Conservation (phyloP, 2,113 vertebrate species). For the Thunnus thynnus region DNA sequence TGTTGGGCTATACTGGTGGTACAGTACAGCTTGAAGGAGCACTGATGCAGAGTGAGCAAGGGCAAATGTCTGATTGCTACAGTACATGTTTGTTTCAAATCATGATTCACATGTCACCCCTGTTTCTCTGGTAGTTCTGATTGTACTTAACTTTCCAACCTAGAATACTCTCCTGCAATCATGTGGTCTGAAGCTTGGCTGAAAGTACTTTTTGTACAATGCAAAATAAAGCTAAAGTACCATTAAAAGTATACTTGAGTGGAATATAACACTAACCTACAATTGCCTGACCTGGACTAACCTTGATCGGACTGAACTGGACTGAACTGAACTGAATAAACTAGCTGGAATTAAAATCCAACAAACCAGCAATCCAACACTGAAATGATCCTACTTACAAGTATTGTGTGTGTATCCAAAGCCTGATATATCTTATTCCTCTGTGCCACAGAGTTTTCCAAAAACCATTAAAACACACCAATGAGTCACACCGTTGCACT, state of each 20-base stretch:
- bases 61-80: constrained; percentile 15
- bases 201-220: constrained; percentile 9
- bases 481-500: no score
- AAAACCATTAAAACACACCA: no score
- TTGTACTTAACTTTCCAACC: background rate
- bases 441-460: no score
- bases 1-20: constrained; percentile 40
- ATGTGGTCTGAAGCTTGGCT: background rate
- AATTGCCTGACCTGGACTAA: background rate
- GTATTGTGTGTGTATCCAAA: no score
- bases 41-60: constrained; percentile 26
- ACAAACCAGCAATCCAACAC: background rate
- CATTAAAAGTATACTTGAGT: background rate
- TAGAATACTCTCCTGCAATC: background rate
- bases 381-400: no score
- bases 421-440: no score
- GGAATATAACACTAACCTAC: background rate
- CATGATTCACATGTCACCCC: constrained; percentile 24
- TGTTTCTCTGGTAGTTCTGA: background rate
- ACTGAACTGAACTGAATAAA: background rate
- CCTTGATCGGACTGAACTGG: background rate
- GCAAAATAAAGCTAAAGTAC: constrained; percentile 25
- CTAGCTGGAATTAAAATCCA: background rate
- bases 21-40: constrained; percentile 23
- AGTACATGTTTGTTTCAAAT: constrained; percentile 35